Percentiles rank a stretch among this genome's conserved stretches.
Evolutionary conservation across 2,888 invertebrate genomes (phyloP).

Genomic region (Cephus rjabovi): DNA sequence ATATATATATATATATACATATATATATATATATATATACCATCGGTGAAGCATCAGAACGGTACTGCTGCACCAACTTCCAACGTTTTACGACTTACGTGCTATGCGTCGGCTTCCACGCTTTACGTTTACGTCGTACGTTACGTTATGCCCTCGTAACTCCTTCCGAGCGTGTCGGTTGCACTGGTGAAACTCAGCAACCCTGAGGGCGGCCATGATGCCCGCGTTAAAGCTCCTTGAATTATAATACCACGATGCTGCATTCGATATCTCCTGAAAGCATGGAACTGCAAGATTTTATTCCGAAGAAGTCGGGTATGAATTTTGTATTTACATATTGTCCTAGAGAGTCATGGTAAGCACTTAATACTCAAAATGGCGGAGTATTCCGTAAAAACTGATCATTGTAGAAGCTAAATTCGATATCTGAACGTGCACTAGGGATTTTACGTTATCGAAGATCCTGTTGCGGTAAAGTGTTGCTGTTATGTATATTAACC

Average conservation of each 20-base stretch:
- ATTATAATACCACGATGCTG: conserved; percentile 16
- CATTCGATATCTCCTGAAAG: not conserved
- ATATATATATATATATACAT: too few species aligned
- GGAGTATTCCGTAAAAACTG: not conserved
- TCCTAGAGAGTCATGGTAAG: not conserved
- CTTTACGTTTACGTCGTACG: conserved; percentile 47
- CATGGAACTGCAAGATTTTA: not conserved
- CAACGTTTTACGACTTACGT: conserved; percentile 47
- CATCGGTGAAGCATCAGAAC: conserved; percentile 8
- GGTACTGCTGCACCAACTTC: conserved; percentile 36
- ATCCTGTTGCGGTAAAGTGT: not conserved
- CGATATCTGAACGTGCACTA: not conserved
- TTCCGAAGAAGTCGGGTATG: not conserved
- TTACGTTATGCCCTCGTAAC: conserved; percentile 51
- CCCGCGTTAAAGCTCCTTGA: conserved; percentile 23
- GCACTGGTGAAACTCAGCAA: conserved; percentile 31
- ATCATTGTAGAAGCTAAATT: not conserved
- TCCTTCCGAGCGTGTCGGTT: conserved; percentile 41
- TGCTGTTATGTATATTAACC: not conserved
- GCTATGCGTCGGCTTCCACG: conserved; percentile 41
- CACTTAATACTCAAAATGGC: not conserved
- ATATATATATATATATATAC: too few species aligned
- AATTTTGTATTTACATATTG: not conserved
- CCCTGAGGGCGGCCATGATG: conserved; percentile 7
- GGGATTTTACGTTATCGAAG: not conserved